These are phyloP conservation scores for Hydrozoanthus gracilis DNA, from an alignment of 92 coral and sea anemone genomes.

Conservation along the genomic window DNA sequence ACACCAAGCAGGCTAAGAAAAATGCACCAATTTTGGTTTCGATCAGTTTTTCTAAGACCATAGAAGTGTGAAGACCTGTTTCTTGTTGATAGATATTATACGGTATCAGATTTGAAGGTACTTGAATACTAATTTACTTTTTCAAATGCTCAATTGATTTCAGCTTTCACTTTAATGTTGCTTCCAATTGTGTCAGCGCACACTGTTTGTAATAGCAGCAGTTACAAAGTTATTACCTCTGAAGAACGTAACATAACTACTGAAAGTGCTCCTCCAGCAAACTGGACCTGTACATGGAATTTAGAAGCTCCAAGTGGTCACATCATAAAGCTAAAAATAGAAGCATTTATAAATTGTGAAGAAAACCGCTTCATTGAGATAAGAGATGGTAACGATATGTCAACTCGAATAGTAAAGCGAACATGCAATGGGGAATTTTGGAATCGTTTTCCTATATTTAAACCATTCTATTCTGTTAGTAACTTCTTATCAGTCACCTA, in stretches of 20 bases:
- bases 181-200: neutral
- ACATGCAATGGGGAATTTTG: constrained; percentile 1
- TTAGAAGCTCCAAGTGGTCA: neutral
- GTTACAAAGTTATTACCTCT: neutral
- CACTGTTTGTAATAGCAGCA: constrained; percentile 4
- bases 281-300: constrained; percentile 14
- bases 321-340: neutral
- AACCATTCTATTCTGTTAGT: constrained; percentile 2
- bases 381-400: neutral
- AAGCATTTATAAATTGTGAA: neutral
- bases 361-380: neutral
- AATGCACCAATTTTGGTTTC: too few species aligned
- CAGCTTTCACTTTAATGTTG: neutral
- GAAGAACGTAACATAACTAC: constrained; percentile 2
- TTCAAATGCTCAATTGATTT: neutral
- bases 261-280: neutral
- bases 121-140: too few species aligned
- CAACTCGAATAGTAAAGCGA: neutral
- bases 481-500: neutral
- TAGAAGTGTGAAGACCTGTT: too few species aligned
- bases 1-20: too few species aligned
- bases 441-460: neutral
- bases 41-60: too few species aligned
- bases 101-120: too few species aligned
- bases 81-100: too few species aligned